Evolutionary conservation across 1,140 invertebrate genomes (phyloP).

Genomic region (Belonocnema kinseyi): DNA sequence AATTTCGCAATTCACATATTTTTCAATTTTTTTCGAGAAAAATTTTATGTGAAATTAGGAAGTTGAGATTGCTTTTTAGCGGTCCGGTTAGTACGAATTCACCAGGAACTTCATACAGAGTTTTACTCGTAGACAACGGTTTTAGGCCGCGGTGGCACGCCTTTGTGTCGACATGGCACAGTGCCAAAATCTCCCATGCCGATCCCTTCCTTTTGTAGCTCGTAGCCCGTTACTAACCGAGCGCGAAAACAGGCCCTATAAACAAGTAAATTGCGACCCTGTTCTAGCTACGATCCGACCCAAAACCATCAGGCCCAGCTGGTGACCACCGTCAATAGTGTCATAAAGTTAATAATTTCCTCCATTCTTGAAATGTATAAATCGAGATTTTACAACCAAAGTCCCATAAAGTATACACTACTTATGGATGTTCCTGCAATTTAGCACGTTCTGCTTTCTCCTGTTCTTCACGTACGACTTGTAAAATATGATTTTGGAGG

Average conservation of each 20-base stretch:
- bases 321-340: neutral
- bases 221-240: conserved; percentile 61
- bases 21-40: neutral
- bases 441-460: neutral
- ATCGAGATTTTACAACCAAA: too few relatives aligned
- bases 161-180: conserved; percentile 62
- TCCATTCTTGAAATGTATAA: neutral
- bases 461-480: neutral
- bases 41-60: conserved; percentile 42
- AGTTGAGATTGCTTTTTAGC: conserved; percentile 52
- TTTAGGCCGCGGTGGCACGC: conserved; percentile 40
- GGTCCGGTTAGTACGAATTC: conserved; percentile 51
- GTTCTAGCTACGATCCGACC: conserved; percentile 61
- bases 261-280: conserved; percentile 56
- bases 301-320: conserved; percentile 53
- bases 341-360: neutral
- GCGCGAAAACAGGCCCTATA: conserved; percentile 64
- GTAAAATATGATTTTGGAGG: neutral
- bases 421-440: neutral
- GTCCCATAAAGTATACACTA: neutral
- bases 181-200: conserved; percentile 66
- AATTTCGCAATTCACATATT: too few relatives aligned
- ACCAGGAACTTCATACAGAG: conserved; percentile 34
- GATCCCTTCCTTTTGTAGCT: conserved; percentile 60
- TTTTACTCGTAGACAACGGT: neutral